These are phyloP conservation scores for Hylia prasina DNA, from an alignment of 2,113 vertebrate species.

Conservation along the genomic window DNA sequence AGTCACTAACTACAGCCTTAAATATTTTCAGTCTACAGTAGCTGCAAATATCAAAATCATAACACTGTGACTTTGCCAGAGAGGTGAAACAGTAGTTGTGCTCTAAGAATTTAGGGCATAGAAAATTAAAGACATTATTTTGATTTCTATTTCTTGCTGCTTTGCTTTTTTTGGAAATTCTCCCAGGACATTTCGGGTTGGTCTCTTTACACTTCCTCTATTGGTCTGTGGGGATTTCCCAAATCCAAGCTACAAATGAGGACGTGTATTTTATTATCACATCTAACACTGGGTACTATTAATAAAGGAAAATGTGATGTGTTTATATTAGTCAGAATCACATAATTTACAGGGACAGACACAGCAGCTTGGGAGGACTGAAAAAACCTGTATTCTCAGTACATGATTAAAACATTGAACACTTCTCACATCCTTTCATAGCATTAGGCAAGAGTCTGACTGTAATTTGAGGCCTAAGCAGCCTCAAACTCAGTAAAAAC, in stretches of 20 bases:
- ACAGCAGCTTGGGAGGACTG: neutral
- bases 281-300: neutral
- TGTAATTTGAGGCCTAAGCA: neutral
- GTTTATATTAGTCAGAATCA: neutral
- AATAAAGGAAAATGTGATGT: slow-evolving; percentile 33
- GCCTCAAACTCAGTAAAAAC: neutral
- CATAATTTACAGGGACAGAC: neutral
- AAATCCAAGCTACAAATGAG: slow-evolving; percentile 19
- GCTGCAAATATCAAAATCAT: neutral
- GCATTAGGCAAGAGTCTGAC: neutral
- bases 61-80: neutral
- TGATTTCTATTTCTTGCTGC: neutral
- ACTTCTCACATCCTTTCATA: neutral
- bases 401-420: neutral
- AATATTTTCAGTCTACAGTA: neutral
- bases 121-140: neutral
- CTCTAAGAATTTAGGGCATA: neutral
- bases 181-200: slow-evolving; percentile 40
- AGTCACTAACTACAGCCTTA: neutral
- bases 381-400: neutral
- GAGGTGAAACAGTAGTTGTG: neutral
- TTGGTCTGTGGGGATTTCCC: neutral
- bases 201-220: slow-evolving; percentile 13
- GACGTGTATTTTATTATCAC: neutral
- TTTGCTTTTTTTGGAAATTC: slow-evolving; percentile 48